Evolutionary conservation across 2,797 vertebrate genomes (phyloP).

Genomic region (Echiichthys vipera): DNA sequence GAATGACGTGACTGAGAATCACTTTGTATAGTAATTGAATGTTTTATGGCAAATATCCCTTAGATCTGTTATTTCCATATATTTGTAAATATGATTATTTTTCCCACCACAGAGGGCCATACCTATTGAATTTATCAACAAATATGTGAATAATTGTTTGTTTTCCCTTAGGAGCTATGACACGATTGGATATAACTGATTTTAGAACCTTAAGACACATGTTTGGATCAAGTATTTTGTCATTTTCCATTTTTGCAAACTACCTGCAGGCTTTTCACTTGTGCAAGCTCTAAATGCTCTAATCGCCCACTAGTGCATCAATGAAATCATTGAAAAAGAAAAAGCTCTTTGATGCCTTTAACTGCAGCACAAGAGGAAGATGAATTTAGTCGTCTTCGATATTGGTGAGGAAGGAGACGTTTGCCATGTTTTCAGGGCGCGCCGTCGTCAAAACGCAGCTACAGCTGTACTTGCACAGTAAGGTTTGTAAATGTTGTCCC

Average conservation of each 20-base stretch:
- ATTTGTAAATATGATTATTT: slow-evolving; percentile 77
- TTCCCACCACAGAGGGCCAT: slow-evolving; percentile 37
- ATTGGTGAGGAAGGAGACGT: slow-evolving; percentile 31
- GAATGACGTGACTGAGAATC: slow-evolving; percentile 81
- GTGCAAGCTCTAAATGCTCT: slow-evolving; percentile 32
- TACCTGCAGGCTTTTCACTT: slow-evolving; percentile 22
- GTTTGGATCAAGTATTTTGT: slow-evolving; percentile 32
- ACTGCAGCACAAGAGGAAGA: slow-evolving; percentile 38
- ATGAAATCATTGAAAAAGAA: slow-evolving; percentile 12
- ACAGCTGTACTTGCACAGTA: slow-evolving; percentile 72
- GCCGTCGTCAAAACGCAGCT: slow-evolving; percentile 52
- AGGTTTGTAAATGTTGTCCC: slow-evolving; percentile 81
- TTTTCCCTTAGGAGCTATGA: slow-evolving; percentile 25
- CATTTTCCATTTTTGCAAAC: slow-evolving; percentile 10
- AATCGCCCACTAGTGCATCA: slow-evolving; percentile 1
- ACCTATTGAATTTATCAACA: slow-evolving; percentile 39
- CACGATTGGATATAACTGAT: slow-evolving; percentile 20
- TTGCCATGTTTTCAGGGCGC: slow-evolving; percentile 66
- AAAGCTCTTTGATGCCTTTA: slow-evolving; percentile 44
- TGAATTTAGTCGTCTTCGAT: slow-evolving; percentile 28
- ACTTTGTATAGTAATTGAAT: slow-evolving; percentile 79
- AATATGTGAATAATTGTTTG: slow-evolving; percentile 34
- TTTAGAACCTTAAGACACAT: slow-evolving; percentile 26
- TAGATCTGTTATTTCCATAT: slow-evolving; percentile 69
- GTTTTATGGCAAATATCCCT: slow-evolving; percentile 74